Conservation (phyloP, 2,888 invertebrate species). For the Eupithecia tripunctaria region DNA sequence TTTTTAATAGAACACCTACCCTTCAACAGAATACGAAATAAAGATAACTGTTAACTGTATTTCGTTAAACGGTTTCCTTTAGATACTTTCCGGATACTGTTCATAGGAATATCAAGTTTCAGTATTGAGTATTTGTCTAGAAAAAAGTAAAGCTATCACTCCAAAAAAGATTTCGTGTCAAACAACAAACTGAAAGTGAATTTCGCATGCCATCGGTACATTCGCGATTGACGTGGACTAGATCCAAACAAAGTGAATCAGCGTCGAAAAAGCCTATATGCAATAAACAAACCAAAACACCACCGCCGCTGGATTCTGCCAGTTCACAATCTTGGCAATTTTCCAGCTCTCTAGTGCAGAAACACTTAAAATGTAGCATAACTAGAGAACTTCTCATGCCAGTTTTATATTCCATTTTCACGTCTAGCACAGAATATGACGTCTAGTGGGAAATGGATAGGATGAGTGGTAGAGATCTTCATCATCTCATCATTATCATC, state of each 20-base stretch:
- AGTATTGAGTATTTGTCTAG: not conserved
- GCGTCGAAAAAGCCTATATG: slow-evolving; percentile 23
- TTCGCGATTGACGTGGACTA: slow-evolving; percentile 30
- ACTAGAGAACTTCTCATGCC: slow-evolving; percentile 47
- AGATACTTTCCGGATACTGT: not conserved
- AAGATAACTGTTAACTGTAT: not conserved
- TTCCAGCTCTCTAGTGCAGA: slow-evolving; percentile 62
- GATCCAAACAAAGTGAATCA: slow-evolving; percentile 25
- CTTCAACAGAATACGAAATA: too few species aligned
- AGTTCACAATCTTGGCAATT: slow-evolving; percentile 59
- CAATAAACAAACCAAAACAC: slow-evolving; percentile 38
- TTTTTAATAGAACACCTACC: not conserved
- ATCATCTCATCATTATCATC: not conserved
- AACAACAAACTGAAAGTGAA: not conserved
- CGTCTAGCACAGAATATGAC: not conserved
- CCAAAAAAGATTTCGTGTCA: not conserved
- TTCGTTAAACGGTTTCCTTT: not conserved
- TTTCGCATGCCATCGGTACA: slow-evolving; percentile 8
- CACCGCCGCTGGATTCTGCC: slow-evolving; percentile 42
- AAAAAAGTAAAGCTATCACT: not conserved
- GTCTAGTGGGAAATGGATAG: not conserved
- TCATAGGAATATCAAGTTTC: not conserved
- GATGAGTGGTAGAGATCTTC: not conserved
- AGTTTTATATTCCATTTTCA: slow-evolving; percentile 1
- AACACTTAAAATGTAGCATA: slow-evolving; percentile 63